Conservation (phyloP, 1,140 invertebrate genomes). For the Drosophila malerkotliana region DNA sequence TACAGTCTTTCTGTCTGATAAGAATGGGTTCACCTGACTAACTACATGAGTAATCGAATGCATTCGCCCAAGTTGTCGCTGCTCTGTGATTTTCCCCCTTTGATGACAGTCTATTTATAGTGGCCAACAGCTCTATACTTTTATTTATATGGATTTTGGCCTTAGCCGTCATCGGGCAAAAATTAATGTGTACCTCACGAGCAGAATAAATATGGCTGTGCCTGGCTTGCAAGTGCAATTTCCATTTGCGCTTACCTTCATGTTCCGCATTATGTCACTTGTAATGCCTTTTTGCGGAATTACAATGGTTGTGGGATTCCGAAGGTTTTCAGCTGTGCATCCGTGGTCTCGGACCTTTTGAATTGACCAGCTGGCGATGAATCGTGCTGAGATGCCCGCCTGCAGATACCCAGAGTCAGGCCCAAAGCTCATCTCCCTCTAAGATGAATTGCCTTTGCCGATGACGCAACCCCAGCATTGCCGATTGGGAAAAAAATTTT, state of each 20-base stretch:
- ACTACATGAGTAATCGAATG: slow-evolving; percentile 21
- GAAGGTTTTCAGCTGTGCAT: slow-evolving; percentile 45
- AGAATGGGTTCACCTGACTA: slow-evolving; percentile 8
- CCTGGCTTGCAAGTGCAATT: slow-evolving; percentile 22
- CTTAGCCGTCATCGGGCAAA: slow-evolving; percentile 30
- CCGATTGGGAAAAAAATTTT: slow-evolving; percentile 17
- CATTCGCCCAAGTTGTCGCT: not conserved
- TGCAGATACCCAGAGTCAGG: slow-evolving; percentile 50
- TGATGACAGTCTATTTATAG: slow-evolving; percentile 37
- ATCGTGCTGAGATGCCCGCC: slow-evolving; percentile 63
- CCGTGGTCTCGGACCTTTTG: slow-evolving; percentile 55
- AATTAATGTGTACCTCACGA: slow-evolving; percentile 43
- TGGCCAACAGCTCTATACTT: slow-evolving; percentile 5
- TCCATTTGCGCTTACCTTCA: slow-evolving; percentile 29
- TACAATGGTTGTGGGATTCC: slow-evolving; percentile 42
- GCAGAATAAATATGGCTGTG: slow-evolving; percentile 28
- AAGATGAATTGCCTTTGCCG: slow-evolving; percentile 43
- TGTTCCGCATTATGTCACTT: slow-evolving; percentile 68
- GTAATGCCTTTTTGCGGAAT: slow-evolving; percentile 34
- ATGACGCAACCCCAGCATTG: slow-evolving; percentile 52
- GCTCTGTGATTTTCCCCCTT: slow-evolving; percentile 24
- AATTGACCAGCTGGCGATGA: slow-evolving; percentile 37
- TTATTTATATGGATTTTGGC: slow-evolving; percentile 37
- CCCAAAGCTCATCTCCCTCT: slow-evolving; percentile 18
- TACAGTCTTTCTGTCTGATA: slow-evolving; percentile 4